Percentiles rank a stretch among this genome's conserved stretches.
phyloP scores from a whole-genome alignment of 2,797 vertebrate genomes.

The Agapornis canus region DNA sequence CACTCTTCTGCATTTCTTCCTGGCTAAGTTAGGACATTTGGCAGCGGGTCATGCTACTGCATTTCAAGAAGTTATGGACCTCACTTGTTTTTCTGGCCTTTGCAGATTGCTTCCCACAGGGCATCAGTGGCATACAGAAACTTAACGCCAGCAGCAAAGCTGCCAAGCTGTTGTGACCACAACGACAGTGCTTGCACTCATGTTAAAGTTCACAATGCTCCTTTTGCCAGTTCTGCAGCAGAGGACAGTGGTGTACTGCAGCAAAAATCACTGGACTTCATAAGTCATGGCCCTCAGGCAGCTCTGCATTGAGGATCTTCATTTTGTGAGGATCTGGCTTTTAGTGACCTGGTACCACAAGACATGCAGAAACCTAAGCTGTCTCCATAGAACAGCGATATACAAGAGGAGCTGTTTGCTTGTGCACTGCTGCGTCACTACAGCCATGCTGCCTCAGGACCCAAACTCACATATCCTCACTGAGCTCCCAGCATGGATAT shows the following conservation, averaged over 20 bases:
- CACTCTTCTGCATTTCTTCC: neutral
- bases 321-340: neutral
- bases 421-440: rapidly evolving
- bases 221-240: neutral
- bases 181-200: neutral
- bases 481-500: rapidly evolving
- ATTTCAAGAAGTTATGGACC: neutral
- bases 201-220: neutral
- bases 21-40: neutral
- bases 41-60: neutral
- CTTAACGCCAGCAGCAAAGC: neutral
- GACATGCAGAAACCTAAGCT: rapidly evolving
- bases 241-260: neutral
- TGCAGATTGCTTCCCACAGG: neutral
- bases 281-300: neutral
- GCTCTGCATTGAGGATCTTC: neutral
- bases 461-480: neutral
- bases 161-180: neutral
- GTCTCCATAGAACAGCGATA: neutral
- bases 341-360: neutral
- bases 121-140: neutral
- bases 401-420: neutral
- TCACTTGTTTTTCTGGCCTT: neutral
- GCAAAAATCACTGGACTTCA: neutral
- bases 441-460: neutral